Evolutionary conservation across 2,888 invertebrate genomes (phyloP).

Genomic region (Aleiodes testaceus): DNA sequence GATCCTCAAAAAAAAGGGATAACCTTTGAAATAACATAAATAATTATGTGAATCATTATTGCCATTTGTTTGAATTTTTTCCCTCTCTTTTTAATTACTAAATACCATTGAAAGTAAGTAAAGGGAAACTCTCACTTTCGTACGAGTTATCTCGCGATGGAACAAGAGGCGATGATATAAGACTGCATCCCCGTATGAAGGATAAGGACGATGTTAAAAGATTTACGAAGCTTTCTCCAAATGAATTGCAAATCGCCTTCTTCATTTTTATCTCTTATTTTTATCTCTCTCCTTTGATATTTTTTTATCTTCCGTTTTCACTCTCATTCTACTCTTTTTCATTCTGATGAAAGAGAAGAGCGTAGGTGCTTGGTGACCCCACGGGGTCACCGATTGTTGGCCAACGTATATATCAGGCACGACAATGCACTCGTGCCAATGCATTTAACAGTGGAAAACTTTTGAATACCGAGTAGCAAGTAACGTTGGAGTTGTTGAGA

Average conservation of each 20-base stretch:
- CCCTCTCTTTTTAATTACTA: background rate
- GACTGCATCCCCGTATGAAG: slow-evolving; percentile 50
- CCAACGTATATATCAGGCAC: slow-evolving; percentile 31
- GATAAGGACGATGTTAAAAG: slow-evolving; percentile 55
- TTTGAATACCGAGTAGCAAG: slow-evolving; percentile 1
- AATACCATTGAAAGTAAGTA: slow-evolving; percentile 38
- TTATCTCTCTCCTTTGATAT: slow-evolving; percentile 38
- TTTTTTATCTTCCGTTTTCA: background rate
- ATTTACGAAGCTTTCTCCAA: slow-evolving; percentile 66
- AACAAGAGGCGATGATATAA: slow-evolving; percentile 56
- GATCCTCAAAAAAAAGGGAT: too few species aligned
- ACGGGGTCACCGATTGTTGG: slow-evolving; percentile 48
- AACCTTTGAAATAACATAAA: too few species aligned
- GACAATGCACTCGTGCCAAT: slow-evolving; percentile 33
- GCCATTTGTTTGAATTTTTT: background rate
- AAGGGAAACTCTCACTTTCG: slow-evolving; percentile 62
- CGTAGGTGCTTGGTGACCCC: slow-evolving; percentile 46
- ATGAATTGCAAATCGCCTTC: slow-evolving; percentile 56
- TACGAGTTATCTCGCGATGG: slow-evolving; percentile 34
- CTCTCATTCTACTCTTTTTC: background rate
- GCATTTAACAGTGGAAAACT: slow-evolving; percentile 7
- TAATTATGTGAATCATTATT: too few species aligned
- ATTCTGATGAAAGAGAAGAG: slow-evolving; percentile 21
- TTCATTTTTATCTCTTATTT: slow-evolving; percentile 43
- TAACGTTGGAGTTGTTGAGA: background rate